Evolutionary conservation across 2,888 invertebrate genomes (phyloP).

Genomic region (Limnephilus auricula): DNA sequence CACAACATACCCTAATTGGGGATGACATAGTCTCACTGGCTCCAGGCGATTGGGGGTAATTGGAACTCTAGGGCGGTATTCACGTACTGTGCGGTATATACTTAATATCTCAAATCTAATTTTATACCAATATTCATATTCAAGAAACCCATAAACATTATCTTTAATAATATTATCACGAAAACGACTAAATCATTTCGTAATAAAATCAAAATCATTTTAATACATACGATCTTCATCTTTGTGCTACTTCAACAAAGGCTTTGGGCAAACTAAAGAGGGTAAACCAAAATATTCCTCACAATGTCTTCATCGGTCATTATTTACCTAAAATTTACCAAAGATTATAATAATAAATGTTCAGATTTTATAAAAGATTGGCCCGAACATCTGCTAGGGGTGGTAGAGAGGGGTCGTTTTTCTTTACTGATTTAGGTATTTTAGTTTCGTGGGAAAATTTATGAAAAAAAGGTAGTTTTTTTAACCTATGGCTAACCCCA

Average conservation of each 20-base stretch:
- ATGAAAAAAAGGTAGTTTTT: neutral
- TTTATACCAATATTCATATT: neutral
- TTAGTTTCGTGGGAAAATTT: neutral
- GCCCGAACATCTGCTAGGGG: neutral
- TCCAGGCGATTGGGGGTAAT: no score
- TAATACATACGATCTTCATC: neutral
- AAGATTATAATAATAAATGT: neutral
- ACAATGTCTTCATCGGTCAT: neutral
- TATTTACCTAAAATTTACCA: neutral
- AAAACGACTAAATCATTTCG: neutral
- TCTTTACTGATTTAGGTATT: neutral
- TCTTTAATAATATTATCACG: neutral
- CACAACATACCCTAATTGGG: no score
- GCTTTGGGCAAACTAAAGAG: neutral
- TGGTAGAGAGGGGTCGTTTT: neutral
- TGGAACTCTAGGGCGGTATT: no score
- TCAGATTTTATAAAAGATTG: neutral
- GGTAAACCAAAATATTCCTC: neutral
- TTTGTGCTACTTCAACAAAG: neutral
- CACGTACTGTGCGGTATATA: no score
- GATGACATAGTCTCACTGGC: no score
- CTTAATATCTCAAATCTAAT: no score
- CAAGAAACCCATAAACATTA: neutral
- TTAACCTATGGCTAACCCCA: no score
- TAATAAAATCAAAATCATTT: neutral